Evolutionary conservation across 2,888 invertebrate genomes (phyloP), one percentile per base, ranked within the genome.

Genomic region (Amiota mariae): DNA sequence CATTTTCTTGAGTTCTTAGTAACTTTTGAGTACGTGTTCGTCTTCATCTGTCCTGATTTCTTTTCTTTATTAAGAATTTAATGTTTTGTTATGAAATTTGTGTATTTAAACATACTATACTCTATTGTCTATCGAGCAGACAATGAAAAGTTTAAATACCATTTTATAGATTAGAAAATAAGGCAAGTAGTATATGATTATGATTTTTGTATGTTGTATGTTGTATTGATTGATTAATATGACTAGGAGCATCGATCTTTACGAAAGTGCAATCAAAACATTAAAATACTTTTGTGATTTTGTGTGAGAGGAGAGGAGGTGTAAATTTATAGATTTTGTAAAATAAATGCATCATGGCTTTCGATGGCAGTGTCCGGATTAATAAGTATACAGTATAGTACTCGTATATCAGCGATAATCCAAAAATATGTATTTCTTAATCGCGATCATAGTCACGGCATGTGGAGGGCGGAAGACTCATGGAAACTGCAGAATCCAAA

Each of bases 401-500:
- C n/a, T n/a, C n/a, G n/a, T n/a, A 77, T 2, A 24, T 36, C 13
- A 3, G 11, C 20, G 15, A 74, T 76, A 70, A 71, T 70, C 47
- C 73, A 54, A 63, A 74, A 71, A 49, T 18, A 13, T 47, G 61
- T 59, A 11, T 51, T 73, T 48, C 2, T 78, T 85, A 88, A 76
- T 87, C 86, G 70, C 88, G 88, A 76, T 90, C 90, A 76, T 89
- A 90, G 72, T 90, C 90, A 63, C 89, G 87, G 75, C 88, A 88
- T n/a, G 88, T 83, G 6, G 89, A 89, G n/a, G 90, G 90, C 51
- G 90, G 90, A 78, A 90, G 80, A 75, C 90, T 90, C 88, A 90
- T 88, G 15, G 90, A 88, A 15, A 90, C 90, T 0, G 90, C 90
- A 11, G 87, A 89, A 75, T 90, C 90, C 81, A 90, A 86, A 56